Evolutionary conservation across 2,113 vertebrate species (phyloP).

Genomic region (Panthera uncia): DNA sequence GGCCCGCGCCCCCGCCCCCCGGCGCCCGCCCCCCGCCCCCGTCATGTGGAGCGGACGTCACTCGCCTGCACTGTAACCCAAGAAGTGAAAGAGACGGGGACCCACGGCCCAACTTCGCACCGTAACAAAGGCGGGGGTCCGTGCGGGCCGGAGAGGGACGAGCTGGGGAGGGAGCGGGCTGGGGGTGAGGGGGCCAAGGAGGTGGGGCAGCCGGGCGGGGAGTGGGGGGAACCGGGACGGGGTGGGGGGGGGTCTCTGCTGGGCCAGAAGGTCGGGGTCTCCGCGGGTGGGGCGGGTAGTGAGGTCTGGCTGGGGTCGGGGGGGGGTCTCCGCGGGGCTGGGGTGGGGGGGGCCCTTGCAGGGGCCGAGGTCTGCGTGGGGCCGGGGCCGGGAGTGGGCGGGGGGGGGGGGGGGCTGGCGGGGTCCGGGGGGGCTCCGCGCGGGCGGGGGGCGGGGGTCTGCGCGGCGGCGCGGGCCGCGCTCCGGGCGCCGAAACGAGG

Average conservation of each 20-base stretch:
- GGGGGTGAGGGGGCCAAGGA: neutral
- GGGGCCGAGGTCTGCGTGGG: neutral
- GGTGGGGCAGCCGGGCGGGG: neutral
- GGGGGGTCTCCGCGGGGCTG: too few relatives aligned
- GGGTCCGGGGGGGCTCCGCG: neutral
- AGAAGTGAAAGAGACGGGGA: slow-evolving; percentile 80
- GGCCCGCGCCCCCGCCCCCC: slow-evolving; percentile 49
- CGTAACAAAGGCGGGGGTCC: slow-evolving; percentile 81
- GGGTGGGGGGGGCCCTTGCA: neutral
- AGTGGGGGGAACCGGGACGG: neutral
- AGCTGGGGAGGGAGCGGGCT: neutral
- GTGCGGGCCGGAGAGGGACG: neutral
- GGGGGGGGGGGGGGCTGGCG: neutral
- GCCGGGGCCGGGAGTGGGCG: neutral
- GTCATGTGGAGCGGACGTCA: slow-evolving; percentile 78
- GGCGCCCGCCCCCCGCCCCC: slow-evolving; percentile 61
- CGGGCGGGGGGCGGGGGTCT: neutral
- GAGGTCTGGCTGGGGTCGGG: neutral
- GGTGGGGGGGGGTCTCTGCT: neutral
- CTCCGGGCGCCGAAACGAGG: neutral
- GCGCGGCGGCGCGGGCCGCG: neutral
- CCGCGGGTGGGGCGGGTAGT: neutral
- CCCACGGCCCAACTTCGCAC: slow-evolving; percentile 80
- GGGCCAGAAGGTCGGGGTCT: neutral
- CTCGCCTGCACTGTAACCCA: slow-evolving; percentile 78